These are phyloP conservation scores for Pycnomerus fuliginosus DNA, from an alignment of 2,888 invertebrate genomes.

Conservation along the genomic window DNA sequence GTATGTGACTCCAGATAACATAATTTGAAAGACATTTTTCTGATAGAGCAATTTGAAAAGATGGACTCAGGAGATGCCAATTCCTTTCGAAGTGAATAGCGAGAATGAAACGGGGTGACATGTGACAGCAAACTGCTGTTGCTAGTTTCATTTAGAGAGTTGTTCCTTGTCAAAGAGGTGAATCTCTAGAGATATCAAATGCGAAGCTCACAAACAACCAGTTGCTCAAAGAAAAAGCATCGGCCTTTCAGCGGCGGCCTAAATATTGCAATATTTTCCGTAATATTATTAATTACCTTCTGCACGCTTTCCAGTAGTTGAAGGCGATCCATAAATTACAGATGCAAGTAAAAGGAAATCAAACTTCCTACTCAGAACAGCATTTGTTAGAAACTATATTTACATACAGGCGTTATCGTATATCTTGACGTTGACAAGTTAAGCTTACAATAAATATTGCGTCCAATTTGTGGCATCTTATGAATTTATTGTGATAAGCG, in stretches of 20 bases:
- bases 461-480: conserved; percentile 15
- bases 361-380: conserved; percentile 3
- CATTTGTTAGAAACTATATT: conserved; percentile 9
- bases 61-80: conserved; percentile 32
- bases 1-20: conserved; percentile 10
- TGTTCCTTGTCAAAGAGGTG: conserved; percentile 45
- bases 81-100: conserved; percentile 34
- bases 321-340: too few species aligned
- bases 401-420: conserved; percentile 8
- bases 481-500: conserved; percentile 10
- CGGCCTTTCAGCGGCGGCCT: too few species aligned
- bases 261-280: too few species aligned
- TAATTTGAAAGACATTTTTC: conserved; percentile 14
- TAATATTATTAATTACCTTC: too few species aligned
- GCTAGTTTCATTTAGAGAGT: conserved; percentile 45
- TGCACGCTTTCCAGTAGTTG: too few species aligned
- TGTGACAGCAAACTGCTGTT: conserved; percentile 48
- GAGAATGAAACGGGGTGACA: conserved; percentile 46
- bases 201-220: conserved; percentile 20
- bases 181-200: conserved; percentile 34
- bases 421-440: conserved; percentile 31
- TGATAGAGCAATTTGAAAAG: conserved; percentile 24
- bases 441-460: conserved; percentile 30
- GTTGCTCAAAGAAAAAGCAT: too few species aligned
- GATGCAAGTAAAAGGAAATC: too few species aligned